Percentiles rank a stretch among this genome's conserved stretches.
Evolutionary conservation across 2,113 vertebrate genomes (phyloP).

Genomic region (Lethenteron camtschaticum): DNA sequence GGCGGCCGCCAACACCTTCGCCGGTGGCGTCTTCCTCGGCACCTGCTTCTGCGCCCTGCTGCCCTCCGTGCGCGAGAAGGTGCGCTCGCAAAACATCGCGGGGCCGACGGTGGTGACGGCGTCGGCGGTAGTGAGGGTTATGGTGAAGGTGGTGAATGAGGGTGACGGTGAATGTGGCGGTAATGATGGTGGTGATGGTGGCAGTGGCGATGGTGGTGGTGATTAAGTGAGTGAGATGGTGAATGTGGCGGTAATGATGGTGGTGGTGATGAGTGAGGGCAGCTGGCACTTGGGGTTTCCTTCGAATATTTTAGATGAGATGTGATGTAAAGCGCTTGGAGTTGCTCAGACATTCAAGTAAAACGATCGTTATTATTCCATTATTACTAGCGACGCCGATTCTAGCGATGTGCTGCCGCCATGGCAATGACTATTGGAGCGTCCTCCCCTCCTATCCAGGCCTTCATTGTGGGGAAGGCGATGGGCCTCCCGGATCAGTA

Average conservation of each 20-base stretch:
- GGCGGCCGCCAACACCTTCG: conserved; percentile 50
- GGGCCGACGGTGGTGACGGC: background rate
- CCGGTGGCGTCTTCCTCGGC: conserved; percentile 64
- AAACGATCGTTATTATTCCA: background rate
- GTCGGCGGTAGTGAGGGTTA: background rate
- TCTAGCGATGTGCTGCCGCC: too few relatives aligned
- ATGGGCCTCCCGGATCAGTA: conserved; percentile 37
- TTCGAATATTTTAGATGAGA: too few relatives aligned
- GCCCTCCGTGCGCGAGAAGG: conserved; percentile 55
- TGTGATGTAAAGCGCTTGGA: background rate
- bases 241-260: background rate
- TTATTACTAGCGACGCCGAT: too few relatives aligned
- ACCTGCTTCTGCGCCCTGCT: conserved; percentile 73
- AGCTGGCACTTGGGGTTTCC: too few relatives aligned
- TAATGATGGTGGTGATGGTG: background rate
- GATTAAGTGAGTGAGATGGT: background rate
- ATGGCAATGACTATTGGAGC: background rate
- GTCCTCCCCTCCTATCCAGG: conserved; percentile 19
- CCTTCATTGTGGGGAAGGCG: conserved; percentile 27
- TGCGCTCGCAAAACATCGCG: conserved; percentile 14
- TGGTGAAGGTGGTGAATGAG: background rate
- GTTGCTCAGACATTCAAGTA: too few relatives aligned
- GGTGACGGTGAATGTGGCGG: background rate
- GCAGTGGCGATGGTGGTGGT: background rate
- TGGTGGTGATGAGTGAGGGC: background rate